phyloP scores from a whole-genome alignment of 2,888 invertebrate genomes.

The Enchytraeus crypticus region DNA sequence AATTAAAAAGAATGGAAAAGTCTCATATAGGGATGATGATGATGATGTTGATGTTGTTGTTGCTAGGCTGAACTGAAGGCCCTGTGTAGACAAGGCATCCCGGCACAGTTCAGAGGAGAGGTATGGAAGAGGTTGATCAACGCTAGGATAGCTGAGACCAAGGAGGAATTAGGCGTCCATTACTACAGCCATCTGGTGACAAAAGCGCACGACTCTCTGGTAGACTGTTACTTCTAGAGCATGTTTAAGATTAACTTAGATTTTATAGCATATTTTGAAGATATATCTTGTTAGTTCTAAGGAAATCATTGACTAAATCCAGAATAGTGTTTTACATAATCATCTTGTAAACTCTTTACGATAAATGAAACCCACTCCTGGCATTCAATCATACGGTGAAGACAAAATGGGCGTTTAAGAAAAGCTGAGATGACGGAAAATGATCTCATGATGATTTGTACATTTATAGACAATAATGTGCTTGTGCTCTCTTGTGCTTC shows the following conservation, averaged over 20 bases:
- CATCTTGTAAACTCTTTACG: background rate
- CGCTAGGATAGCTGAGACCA: conserved; percentile 46
- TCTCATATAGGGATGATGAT: too few species aligned
- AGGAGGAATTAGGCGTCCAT: conserved; percentile 48
- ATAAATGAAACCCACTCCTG: background rate
- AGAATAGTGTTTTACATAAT: background rate
- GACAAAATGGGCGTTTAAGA: too few species aligned
- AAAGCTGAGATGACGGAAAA: too few species aligned
- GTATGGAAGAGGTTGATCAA: conserved; percentile 51
- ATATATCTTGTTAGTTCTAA: background rate
- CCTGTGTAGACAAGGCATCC: conserved; percentile 51
- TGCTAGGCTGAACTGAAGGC: too few species aligned
- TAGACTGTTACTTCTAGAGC: conserved; percentile 27
- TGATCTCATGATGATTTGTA: too few species aligned
- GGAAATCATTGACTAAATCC: background rate
- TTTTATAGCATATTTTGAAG: background rate
- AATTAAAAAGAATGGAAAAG: too few species aligned
- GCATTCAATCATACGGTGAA: too few species aligned
- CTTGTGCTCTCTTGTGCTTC: too few species aligned
- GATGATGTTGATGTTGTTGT: too few species aligned
- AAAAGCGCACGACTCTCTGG: conserved; percentile 48
- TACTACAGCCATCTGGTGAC: conserved; percentile 51
- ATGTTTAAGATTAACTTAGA: background rate
- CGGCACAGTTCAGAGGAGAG: conserved; percentile 47
- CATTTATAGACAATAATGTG: too few species aligned